Evolutionary conservation across 1,140 invertebrate species (phyloP).

Genomic region (Microplitis demolitor): DNA sequence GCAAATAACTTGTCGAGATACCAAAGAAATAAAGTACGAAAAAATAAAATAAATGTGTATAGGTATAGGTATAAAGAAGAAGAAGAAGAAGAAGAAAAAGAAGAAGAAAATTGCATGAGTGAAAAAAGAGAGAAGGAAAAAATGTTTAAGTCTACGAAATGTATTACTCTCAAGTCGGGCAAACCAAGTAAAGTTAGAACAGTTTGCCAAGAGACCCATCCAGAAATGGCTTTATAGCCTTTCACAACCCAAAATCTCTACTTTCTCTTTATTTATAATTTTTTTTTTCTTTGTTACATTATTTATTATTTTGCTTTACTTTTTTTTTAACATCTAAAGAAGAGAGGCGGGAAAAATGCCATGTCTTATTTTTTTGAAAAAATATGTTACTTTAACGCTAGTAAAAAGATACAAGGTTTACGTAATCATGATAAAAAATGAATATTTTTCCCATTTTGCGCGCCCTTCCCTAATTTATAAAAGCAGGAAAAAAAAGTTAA

Average conservation of each 20-base stretch:
- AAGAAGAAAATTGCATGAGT: background rate
- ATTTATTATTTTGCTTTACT: background rate
- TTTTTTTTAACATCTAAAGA: background rate
- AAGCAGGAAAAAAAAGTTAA: too few relatives aligned
- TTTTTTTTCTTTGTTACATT: too few relatives aligned
- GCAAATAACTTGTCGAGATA: background rate
- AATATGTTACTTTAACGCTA: too few relatives aligned
- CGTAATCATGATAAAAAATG: too few relatives aligned
- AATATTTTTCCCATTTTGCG: too few relatives aligned
- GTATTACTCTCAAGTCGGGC: constrained; percentile 19
- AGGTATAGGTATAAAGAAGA: background rate
- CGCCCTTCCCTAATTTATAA: too few relatives aligned
- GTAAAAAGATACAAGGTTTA: too few relatives aligned
- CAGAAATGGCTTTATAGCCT: constrained; percentile 4
- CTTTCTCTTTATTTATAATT: background rate
- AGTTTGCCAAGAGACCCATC: constrained; percentile 15
- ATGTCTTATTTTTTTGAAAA: too few relatives aligned
- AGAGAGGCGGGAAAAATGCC: too few relatives aligned
- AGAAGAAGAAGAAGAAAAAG: background rate
- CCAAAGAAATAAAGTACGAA: background rate
- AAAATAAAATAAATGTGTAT: background rate
- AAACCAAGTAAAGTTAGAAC: constrained; percentile 14
- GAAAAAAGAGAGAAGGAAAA: constrained; percentile 5
- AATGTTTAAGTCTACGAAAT: constrained; percentile 9
- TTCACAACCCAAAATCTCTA: background rate